Conservation (phyloP, 2,113 vertebrate species). For the Neogobius melanostomus region DNA sequence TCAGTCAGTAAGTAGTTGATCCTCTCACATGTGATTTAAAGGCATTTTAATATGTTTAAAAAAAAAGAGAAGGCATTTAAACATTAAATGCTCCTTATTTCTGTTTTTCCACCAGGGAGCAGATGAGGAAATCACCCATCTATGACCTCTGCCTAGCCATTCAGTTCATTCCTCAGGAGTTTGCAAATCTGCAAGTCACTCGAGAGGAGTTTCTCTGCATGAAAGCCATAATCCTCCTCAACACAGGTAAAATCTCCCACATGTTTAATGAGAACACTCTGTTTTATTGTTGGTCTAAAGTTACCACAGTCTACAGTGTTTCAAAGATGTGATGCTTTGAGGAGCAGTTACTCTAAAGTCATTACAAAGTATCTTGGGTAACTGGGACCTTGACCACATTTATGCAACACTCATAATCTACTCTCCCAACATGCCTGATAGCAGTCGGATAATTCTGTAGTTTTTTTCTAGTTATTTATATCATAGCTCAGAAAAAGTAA, state of each 20-base stretch:
- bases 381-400: constrained; percentile 20
- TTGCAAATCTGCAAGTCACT: constrained; percentile 90
- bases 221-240: constrained; percentile 95
- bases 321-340: constrained; percentile 21
- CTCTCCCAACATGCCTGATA: constrained; percentile 5
- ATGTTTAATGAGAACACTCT: background rate
- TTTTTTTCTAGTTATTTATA: background rate
- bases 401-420: constrained; percentile 36
- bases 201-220: constrained; percentile 97
- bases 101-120: constrained; percentile 76
- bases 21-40: background rate
- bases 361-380: constrained; percentile 7
- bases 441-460: background rate
- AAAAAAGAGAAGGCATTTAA: background rate
- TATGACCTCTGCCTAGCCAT: constrained; percentile 94
- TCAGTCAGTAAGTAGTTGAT: constrained; percentile 89
- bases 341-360: constrained; percentile 1
- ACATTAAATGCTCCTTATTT: background rate
- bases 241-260: constrained; percentile 82
- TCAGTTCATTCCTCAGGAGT: constrained; percentile 95
- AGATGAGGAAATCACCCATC: constrained; percentile 92
- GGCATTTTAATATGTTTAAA: too few relatives aligned
- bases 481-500: background rate
- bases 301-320: constrained; percentile 9
- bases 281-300: background rate